Evolutionary conservation across 2,888 invertebrate species (phyloP).

Genomic region (Tromatobia lineatoria): DNA sequence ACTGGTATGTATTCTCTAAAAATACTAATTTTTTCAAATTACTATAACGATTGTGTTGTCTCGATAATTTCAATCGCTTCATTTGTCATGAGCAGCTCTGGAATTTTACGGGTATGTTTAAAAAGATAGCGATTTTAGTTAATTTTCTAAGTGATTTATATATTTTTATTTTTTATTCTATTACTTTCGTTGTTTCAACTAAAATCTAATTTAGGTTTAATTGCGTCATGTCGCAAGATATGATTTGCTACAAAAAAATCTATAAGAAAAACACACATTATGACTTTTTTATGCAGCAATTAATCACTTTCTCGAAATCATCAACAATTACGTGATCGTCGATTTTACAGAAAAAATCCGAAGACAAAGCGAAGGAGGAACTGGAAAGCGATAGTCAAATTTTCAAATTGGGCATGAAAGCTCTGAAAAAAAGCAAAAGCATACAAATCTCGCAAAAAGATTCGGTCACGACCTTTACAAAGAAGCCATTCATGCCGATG

Average conservation of each 20-base stretch:
- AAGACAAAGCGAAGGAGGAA: slow-evolving; percentile 78
- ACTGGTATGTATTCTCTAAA: slow-evolving; percentile 83
- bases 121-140: background rate
- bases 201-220: too few relatives aligned
- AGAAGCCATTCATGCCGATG: slow-evolving; percentile 70
- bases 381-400: slow-evolving; percentile 83
- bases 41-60: background rate
- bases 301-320: background rate
- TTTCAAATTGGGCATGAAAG: slow-evolving; percentile 85
- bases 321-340: background rate
- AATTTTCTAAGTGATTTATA: background rate
- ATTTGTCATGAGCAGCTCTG: background rate
- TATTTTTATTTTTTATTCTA: too few relatives aligned
- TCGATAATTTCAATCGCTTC: background rate
- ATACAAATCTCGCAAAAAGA: slow-evolving; percentile 51
- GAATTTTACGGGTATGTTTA: slow-evolving; percentile 5
- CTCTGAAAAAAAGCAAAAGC: slow-evolving; percentile 71
- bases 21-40: background rate
- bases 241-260: too few relatives aligned
- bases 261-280: background rate
- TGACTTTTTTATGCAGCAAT: background rate
- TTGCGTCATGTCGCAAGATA: too few relatives aligned
- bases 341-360: slow-evolving; percentile 71
- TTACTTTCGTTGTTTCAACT: too few relatives aligned
- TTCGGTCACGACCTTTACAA: slow-evolving; percentile 15